Evolutionary conservation across 2,113 vertebrate genomes (phyloP).

Genomic region (Coptodon rendalli): DNA sequence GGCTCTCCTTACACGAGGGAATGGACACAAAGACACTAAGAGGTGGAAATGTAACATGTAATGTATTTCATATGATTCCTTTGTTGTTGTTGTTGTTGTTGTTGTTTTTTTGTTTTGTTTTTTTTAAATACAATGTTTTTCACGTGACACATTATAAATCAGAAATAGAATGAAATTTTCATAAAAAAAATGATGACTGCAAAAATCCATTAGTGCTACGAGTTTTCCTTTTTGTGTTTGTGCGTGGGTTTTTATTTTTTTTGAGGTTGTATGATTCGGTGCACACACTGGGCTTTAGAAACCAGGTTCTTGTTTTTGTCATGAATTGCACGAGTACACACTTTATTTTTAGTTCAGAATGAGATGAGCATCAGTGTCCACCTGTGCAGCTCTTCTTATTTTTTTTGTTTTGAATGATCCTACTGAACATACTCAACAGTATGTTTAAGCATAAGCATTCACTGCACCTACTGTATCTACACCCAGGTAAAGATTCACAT

Average conservation of each 20-base stretch:
- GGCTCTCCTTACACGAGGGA: background rate
- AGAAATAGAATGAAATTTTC: fast-evolving
- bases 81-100: background rate
- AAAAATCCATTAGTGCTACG: background rate
- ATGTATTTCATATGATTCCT: background rate
- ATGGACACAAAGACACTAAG: background rate
- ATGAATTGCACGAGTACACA: background rate
- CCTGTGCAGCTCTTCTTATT: background rate
- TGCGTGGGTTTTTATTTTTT: background rate
- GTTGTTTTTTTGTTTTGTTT: too few relatives aligned
- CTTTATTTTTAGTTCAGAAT: background rate
- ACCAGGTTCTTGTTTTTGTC: conserved; percentile 50
- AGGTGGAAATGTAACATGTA: background rate
- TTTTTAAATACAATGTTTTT: background rate
- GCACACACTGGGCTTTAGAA: conserved; percentile 31
- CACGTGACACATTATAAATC: background rate
- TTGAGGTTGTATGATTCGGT: background rate
- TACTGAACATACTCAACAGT: background rate
- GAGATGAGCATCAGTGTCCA: background rate
- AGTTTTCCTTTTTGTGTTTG: background rate
- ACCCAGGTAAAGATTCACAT: background rate
- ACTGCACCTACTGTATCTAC: background rate
- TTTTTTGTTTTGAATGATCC: background rate
- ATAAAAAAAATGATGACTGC: background rate
- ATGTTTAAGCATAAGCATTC: background rate